Percentiles rank a stretch among this genome's conserved stretches.
Evolutionary conservation across 1,140 invertebrate species (phyloP).

Genomic region (Trinorchestia longiramus): DNA sequence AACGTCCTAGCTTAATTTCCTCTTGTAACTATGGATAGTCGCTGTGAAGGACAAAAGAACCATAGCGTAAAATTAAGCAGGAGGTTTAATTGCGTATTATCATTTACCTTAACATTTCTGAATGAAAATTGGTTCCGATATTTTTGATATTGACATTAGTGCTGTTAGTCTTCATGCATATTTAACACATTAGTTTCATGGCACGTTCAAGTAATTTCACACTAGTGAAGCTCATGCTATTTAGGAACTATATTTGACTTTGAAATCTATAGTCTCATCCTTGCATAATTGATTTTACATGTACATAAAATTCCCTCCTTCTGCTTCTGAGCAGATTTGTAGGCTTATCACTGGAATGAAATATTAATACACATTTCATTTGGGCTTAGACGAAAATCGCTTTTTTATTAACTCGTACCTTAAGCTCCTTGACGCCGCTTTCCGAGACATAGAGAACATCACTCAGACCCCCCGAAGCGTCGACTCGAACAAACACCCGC

Average conservation of each 20-base stretch:
- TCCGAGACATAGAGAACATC: background rate
- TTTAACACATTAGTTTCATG: background rate
- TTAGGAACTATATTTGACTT: background rate
- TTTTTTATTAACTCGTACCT: background rate
- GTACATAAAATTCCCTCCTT: background rate
- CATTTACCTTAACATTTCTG: background rate
- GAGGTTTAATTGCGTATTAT: background rate
- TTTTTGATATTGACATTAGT: background rate
- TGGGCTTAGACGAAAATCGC: background rate
- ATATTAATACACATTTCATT: background rate
- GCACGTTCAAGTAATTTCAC: background rate
- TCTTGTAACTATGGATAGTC: background rate
- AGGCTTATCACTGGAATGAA: too few species aligned
- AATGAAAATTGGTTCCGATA: background rate
- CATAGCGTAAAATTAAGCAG: background rate
- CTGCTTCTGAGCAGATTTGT: background rate
- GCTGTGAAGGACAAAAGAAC: background rate
- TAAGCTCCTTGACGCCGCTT: background rate
- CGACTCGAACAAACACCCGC: conserved; percentile 16
- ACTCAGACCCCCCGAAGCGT: background rate
- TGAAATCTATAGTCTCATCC: background rate
- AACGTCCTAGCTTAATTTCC: background rate
- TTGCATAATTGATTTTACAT: background rate
- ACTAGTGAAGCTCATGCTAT: background rate
- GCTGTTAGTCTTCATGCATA: background rate